Conservation (phyloP, 2,888 invertebrate species). For the Morinoia aosen region DNA sequence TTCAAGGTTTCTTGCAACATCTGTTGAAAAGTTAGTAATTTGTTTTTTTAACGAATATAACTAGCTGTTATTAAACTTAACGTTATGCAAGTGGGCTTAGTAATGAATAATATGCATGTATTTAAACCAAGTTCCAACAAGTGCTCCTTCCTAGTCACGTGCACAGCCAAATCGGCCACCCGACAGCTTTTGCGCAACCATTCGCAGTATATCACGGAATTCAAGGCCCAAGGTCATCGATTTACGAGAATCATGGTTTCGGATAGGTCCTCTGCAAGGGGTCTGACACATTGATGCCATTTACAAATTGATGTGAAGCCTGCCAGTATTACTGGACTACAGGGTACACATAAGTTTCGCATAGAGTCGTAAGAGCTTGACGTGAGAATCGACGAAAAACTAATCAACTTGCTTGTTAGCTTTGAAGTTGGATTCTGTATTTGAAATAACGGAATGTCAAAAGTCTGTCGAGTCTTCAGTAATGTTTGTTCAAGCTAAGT, state of each 20-base stretch:
- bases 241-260: neutral
- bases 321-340: neutral
- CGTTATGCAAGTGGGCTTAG: too few relatives aligned
- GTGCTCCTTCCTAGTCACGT: neutral
- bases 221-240: neutral
- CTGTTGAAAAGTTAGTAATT: neutral
- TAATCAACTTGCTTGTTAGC: neutral
- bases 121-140: neutral
- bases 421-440: neutral
- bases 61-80: too few relatives aligned
- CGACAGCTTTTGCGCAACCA: neutral
- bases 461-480: neutral
- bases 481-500: neutral
- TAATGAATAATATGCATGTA: neutral
- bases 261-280: neutral
- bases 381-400: neutral
- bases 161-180: neutral
- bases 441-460: neutral
- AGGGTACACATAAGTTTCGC: neutral
- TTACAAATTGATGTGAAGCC: neutral
- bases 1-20: neutral
- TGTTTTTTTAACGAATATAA: neutral
- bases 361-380: neutral
- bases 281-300: neutral
- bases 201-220: neutral